Evolutionary conservation across 2,888 invertebrate genomes (phyloP), one percentile per base, ranked within the genome.

Genomic region (Phalera bucephala): DNA sequence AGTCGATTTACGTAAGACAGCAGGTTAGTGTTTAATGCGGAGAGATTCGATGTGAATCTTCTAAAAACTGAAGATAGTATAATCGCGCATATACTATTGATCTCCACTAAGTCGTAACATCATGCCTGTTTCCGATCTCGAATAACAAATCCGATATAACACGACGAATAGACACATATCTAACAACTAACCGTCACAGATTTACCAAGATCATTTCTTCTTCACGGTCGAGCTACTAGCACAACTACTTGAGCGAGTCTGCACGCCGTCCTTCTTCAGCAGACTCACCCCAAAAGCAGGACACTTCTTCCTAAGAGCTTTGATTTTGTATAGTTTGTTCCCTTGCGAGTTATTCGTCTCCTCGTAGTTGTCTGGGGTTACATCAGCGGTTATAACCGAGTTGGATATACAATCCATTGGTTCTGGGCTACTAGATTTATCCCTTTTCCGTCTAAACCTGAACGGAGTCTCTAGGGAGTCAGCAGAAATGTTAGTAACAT

Each of bases 321-420:
- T 90, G 13, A 90, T 90, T 42, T 89, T 90, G 49, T 88, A 90
- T 5, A 90, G 50, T 44, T 88, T 88, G 43, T 89, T 89, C 0
- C 90, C 90, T 59, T 90, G 90, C 0, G 90, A 90, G 44, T 90
- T 86, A 23, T 72, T 80, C 0, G 84, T 79, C 46, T 90, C 90
- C 13, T 90, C 90, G 9, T 60, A 81, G 30, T 88, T 86, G 6
- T 88, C 90, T 0, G 86, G 83, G 0, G 87, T 84, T 0, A 84
- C 87, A 44, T 89, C 89, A 1, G 88, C 77, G 0, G 87, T 83
- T 25, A 87, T 82, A 0, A 85, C 66, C 0, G 87, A 84, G 36
- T 86, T 80, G 0, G 80, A 74, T 8, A 86, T 64, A 20, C 83
- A 82, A 29, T 90, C 90, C 84, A 89, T 89, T 0, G 89, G 90